phyloP scores from a whole-genome alignment of 2,113 vertebrate species.

The Scophthalmus maximus region DNA sequence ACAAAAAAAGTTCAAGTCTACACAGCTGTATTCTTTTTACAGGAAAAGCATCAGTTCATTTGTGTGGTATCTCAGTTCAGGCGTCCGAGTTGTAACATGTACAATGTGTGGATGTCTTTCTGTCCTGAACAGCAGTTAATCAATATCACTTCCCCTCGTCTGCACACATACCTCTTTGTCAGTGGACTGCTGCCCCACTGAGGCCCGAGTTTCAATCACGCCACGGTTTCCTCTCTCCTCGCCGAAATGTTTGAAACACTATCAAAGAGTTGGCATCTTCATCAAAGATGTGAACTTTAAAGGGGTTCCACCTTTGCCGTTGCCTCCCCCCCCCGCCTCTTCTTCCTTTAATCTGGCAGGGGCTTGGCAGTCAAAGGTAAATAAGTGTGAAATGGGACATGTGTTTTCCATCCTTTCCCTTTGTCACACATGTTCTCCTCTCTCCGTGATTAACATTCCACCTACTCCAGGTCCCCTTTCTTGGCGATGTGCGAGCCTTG shows the following conservation, averaged over 20 bases:
- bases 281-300: constrained; percentile 76
- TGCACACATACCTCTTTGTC: constrained; percentile 62
- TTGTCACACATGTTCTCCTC: constrained; percentile 79
- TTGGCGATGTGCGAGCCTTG: constrained; percentile 70
- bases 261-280: constrained; percentile 70
- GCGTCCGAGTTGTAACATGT: neutral
- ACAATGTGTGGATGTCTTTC: constrained; percentile 16
- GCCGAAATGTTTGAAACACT: constrained; percentile 70
- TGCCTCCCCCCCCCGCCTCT: constrained; percentile 20
- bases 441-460: constrained; percentile 77
- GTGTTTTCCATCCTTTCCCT: constrained; percentile 85
- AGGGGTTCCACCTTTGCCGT: constrained; percentile 72
- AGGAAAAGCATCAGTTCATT: neutral
- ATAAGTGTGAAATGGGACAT: constrained; percentile 83
- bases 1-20: neutral
- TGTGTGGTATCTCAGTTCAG: neutral
- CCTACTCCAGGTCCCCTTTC: constrained; percentile 73
- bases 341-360: constrained; percentile 76
- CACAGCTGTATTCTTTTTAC: neutral
- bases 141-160: constrained; percentile 16
- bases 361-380: constrained; percentile 83
- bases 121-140: constrained; percentile 15
- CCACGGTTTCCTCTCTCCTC: constrained; percentile 65
- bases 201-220: constrained; percentile 46
- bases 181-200: constrained; percentile 27